Evolutionary conservation across 2,888 invertebrate genomes (phyloP).

Genomic region (Trachelus stipa): DNA sequence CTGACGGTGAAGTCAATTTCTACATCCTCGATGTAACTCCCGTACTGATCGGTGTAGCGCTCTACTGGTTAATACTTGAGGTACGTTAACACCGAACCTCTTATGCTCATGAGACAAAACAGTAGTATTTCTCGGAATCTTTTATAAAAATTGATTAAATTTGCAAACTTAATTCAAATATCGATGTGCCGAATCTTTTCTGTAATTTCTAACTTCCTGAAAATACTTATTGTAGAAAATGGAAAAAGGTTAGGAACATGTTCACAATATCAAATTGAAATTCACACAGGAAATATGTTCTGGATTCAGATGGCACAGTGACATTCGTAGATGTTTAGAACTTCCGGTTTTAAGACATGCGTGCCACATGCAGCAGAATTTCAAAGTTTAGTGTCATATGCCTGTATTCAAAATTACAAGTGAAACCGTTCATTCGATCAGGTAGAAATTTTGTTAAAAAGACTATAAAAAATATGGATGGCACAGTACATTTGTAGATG

Average conservation of each 20-base stretch:
- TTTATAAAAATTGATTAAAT: neutral
- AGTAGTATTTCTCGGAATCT: neutral
- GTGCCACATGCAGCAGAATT: too few species aligned
- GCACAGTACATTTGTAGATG: too few species aligned
- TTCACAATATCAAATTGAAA: neutral
- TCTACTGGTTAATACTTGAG: slow-evolving; percentile 4
- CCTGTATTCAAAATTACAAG: too few species aligned
- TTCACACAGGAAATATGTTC: too few species aligned
- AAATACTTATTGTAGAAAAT: neutral
- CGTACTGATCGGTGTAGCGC: neutral
- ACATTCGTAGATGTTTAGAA: neutral
- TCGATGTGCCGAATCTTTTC: neutral
- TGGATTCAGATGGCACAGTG: neutral
- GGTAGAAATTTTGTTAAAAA: too few species aligned
- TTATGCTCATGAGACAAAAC: neutral
- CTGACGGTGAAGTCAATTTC: neutral
- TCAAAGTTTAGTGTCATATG: too few species aligned
- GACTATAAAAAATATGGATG: too few species aligned
- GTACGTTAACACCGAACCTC: neutral
- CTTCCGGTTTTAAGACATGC: too few species aligned
- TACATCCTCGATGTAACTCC: neutral
- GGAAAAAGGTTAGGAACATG: neutral
- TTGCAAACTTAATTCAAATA: neutral
- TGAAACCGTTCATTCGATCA: too few species aligned
- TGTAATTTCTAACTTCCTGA: neutral